phyloP scores from a whole-genome alignment of 30 jellyfish, hydroid and myxozoan genomes.

The Haliclystus octoradiatus region DNA sequence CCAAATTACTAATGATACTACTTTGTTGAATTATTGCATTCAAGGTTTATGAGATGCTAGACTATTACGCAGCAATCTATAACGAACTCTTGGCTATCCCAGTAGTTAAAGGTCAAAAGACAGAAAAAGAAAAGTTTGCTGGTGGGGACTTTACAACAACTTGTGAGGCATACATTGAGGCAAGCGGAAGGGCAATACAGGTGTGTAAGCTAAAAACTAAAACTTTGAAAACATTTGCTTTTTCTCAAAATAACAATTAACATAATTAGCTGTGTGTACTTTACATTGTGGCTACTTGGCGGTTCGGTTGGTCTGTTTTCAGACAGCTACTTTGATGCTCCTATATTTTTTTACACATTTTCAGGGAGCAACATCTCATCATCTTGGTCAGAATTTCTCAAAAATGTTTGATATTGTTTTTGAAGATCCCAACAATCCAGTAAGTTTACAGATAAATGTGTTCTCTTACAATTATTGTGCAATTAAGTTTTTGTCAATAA shows the following conservation, averaged over 20 bases:
- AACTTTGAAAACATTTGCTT: no score
- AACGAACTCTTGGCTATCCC: slow-evolving; percentile 98
- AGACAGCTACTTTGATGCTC: no score
- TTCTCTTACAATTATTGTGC: no score
- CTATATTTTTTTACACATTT: no score
- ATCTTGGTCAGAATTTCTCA: slow-evolving; percentile 98
- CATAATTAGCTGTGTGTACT: no score
- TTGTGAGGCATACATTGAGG: slow-evolving; percentile 85
- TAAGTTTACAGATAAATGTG: background rate
- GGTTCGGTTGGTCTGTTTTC: no score
- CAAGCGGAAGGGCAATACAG: slow-evolving; percentile 99
- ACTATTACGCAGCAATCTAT: slow-evolving; percentile 75
- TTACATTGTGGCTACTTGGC: no score
- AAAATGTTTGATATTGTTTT: slow-evolving; percentile 94
- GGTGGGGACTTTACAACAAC: slow-evolving; percentile 99
- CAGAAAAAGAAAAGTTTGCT: slow-evolving; percentile 98
- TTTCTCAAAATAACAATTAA: no score
- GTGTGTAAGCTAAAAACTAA: slow-evolving; percentile 3
- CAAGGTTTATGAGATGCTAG: slow-evolving; percentile 86
- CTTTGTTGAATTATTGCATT: no score
- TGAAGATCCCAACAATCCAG: slow-evolving; percentile 95
- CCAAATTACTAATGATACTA: no score
- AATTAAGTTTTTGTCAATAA: no score
- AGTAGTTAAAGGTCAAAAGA: slow-evolving; percentile 96
- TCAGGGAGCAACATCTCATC: slow-evolving; percentile 99